A percentile compares a stretch with the other conserved stretches of the same genome.
Evolutionary conservation across 1,140 invertebrate genomes (phyloP).

Genomic region (Andrena cerasifolii): DNA sequence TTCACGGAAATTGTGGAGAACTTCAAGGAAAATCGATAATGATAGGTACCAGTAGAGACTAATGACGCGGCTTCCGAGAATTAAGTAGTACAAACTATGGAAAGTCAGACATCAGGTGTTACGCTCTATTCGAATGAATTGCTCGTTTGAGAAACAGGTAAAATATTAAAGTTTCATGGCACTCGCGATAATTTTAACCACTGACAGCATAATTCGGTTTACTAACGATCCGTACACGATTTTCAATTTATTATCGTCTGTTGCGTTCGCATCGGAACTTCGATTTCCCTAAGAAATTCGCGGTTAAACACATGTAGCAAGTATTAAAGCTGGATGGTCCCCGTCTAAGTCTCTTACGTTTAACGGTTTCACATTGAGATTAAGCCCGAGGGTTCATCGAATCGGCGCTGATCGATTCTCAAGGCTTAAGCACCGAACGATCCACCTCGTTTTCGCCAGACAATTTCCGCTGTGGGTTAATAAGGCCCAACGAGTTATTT

Average conservation of each 20-base stretch:
- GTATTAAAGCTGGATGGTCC: conserved; percentile 10
- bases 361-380: neutral
- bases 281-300: neutral
- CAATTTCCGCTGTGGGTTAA: neutral
- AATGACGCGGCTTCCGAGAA: too few relatives aligned
- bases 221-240: neutral
- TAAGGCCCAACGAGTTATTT: conserved; percentile 35
- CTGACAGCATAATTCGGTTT: neutral
- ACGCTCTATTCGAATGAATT: too few relatives aligned
- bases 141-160: too few relatives aligned
- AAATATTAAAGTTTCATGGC: too few relatives aligned
- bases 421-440: neutral
- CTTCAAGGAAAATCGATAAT: too few relatives aligned
- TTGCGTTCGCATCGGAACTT: conserved; percentile 2
- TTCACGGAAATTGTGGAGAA: neutral
- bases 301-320: neutral
- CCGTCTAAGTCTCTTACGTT: neutral
- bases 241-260: neutral
- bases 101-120: too few relatives aligned
- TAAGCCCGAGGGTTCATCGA: neutral
- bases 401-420: neutral
- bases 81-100: too few relatives aligned
- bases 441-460: neutral
- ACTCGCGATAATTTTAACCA: neutral
- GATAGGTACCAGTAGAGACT: too few relatives aligned